phyloP scores from a whole-genome alignment of 2,113 vertebrate species.

The Seriola quinqueradiata region DNA sequence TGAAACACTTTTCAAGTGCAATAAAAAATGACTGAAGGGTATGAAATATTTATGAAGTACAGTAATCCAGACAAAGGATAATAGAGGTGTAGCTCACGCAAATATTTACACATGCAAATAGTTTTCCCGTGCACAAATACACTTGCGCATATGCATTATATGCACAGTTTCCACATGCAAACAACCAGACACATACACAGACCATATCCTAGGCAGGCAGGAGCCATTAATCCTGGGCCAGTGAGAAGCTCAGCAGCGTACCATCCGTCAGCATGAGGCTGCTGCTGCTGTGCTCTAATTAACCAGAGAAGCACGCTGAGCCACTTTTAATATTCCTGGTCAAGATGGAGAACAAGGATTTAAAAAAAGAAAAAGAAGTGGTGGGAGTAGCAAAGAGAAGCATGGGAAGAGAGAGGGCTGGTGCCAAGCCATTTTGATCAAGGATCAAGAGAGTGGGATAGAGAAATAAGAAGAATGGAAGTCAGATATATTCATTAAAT shows the following conservation, averaged over 20 bases:
- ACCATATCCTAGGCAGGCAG: conserved; percentile 38
- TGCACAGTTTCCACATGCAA: conserved; percentile 37
- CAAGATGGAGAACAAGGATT: conserved; percentile 58
- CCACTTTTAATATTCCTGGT: conserved; percentile 72
- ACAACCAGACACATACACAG: conserved; percentile 20
- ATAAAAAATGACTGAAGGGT: conserved; percentile 22
- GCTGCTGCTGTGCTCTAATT: conserved; percentile 77
- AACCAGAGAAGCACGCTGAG: conserved; percentile 72
- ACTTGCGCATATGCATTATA: conserved; percentile 17
- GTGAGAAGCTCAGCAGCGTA: conserved; percentile 62
- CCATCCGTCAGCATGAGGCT: conserved; percentile 68
- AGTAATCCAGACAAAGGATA: conserved; percentile 44
- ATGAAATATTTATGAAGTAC: conserved; percentile 39
- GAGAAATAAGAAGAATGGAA: not conserved
- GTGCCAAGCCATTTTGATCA: not conserved
- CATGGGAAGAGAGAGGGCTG: not conserved
- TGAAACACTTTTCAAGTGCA: conserved; percentile 26
- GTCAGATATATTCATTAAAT: not conserved
- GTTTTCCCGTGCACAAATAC: conserved; percentile 26
- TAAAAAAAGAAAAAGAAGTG: not conserved
- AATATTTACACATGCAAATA: conserved; percentile 53
- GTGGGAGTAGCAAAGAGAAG: not conserved
- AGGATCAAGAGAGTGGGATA: not conserved
- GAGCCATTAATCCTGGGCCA: conserved; percentile 73
- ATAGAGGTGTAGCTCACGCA: conserved; percentile 29